Conservation (phyloP, 2,113 vertebrate species). For the Ammodytes dubius region DNA sequence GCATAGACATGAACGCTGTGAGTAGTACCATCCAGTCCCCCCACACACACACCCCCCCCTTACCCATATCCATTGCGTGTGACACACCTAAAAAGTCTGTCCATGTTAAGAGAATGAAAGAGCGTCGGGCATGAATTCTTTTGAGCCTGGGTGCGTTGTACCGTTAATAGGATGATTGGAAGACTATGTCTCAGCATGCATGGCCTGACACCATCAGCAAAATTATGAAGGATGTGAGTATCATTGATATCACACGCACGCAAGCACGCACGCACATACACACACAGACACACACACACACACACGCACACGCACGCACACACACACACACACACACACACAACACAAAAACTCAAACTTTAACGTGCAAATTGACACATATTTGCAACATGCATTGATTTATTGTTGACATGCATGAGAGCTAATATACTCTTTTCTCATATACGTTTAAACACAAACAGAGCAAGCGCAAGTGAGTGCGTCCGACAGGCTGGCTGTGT, state of each 20-base stretch:
- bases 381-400: constrained; percentile 6
- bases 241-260: constrained; percentile 44
- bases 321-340: not conserved
- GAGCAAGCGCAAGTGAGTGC: not conserved
- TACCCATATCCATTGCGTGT: constrained; percentile 10
- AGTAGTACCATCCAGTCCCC: constrained; percentile 61
- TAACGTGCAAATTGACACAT: constrained; percentile 5
- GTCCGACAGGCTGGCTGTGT: constrained; percentile 5
- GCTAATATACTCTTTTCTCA: not conserved
- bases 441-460: not conserved
- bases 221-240: constrained; percentile 68
- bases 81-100: not conserved
- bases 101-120: constrained; percentile 3
- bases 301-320: not conserved
- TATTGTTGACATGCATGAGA: constrained; percentile 12
- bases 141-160: constrained; percentile 68
- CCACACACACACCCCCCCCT: not conserved
- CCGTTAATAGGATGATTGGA: constrained; percentile 67
- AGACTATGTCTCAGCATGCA: constrained; percentile 66
- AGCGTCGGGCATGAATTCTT: constrained; percentile 43
- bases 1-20: constrained; percentile 92
- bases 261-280: constrained; percentile 41
- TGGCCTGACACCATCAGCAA: constrained; percentile 65
- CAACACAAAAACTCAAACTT: no score
- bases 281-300: not conserved